Percentiles rank a stretch among this genome's conserved stretches.
Conservation (phyloP, 2,113 vertebrate genomes). For the Oncorhynchus tshawytscha region DNA sequence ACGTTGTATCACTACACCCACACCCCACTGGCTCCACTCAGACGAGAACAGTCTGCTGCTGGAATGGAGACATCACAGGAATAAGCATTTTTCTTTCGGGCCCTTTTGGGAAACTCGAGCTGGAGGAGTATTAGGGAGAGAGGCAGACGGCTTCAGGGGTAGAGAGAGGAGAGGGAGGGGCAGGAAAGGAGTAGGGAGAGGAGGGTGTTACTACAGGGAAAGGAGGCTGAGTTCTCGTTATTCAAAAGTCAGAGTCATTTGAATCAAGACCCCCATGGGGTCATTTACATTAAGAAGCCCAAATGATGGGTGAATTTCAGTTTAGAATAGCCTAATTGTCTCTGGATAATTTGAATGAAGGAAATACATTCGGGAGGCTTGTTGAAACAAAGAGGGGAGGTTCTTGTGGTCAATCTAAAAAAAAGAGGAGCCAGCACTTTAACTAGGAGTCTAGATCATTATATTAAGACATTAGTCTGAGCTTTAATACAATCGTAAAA, state of each 20-base stretch:
- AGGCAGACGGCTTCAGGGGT: not conserved
- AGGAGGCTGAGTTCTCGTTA: not conserved
- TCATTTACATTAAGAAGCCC: not conserved
- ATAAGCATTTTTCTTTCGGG: not conserved
- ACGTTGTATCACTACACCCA: not conserved
- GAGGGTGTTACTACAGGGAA: not conserved
- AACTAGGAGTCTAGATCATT: not conserved
- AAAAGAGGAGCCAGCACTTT: not conserved
- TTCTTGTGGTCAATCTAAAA: not conserved
- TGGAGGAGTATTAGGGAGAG: not conserved
- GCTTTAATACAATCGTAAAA: conserved; percentile 28
- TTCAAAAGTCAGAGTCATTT: not conserved
- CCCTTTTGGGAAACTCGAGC: not conserved
- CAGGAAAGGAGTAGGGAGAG: not conserved
- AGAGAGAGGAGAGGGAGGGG: not conserved
- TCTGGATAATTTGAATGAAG: not conserved
- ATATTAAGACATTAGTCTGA: not conserved
- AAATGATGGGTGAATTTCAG: not conserved
- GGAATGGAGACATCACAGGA: conserved; percentile 2
- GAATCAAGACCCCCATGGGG: not conserved
- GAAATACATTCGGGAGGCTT: not conserved
- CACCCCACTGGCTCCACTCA: not conserved
- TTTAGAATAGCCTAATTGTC: not conserved
- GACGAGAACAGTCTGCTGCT: not conserved
- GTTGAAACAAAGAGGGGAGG: not conserved